Conservation (phyloP, 2,113 vertebrate species). For the Bufo bufo region DNA sequence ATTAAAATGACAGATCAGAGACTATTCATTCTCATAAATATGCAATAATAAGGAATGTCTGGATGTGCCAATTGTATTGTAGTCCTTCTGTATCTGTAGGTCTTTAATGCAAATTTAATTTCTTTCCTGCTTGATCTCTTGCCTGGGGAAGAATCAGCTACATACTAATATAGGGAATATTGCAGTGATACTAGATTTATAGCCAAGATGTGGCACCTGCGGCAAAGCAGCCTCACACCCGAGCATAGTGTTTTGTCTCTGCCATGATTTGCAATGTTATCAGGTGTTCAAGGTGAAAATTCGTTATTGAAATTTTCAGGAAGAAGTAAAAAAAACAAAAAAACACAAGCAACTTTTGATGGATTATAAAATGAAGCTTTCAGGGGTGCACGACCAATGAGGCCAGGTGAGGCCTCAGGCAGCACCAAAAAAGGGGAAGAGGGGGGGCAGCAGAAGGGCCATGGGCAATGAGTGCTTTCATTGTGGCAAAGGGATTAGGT, state of each 20-base stretch:
- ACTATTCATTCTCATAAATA: too few relatives aligned
- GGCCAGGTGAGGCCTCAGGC: too few relatives aligned
- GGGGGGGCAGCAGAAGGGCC: too few relatives aligned
- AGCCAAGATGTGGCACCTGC: not conserved
- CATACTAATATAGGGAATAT: not conserved
- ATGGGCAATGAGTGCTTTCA: too few relatives aligned
- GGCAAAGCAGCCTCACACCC: not conserved
- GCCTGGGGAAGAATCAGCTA: not conserved
- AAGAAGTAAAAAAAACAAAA: not conserved
- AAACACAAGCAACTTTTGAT: not conserved
- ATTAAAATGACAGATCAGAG: too few relatives aligned
- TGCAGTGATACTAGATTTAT: not conserved
- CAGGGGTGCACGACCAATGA: not conserved
- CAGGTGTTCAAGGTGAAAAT: conserved; percentile 3
- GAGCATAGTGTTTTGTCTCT: not conserved
- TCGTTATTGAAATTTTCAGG: conserved; percentile 4
- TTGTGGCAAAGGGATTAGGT: too few relatives aligned
- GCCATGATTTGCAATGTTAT: not conserved
- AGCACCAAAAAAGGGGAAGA: too few relatives aligned
- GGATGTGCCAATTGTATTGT: too few relatives aligned
- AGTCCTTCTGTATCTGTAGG: too few relatives aligned
- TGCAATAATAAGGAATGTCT: too few relatives aligned
- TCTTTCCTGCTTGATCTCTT: not conserved
- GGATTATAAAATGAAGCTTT: not conserved
- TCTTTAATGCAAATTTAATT: too few relatives aligned